Conservation (phyloP, 2,888 invertebrate genomes). For the Nemotelus nigrinus region DNA sequence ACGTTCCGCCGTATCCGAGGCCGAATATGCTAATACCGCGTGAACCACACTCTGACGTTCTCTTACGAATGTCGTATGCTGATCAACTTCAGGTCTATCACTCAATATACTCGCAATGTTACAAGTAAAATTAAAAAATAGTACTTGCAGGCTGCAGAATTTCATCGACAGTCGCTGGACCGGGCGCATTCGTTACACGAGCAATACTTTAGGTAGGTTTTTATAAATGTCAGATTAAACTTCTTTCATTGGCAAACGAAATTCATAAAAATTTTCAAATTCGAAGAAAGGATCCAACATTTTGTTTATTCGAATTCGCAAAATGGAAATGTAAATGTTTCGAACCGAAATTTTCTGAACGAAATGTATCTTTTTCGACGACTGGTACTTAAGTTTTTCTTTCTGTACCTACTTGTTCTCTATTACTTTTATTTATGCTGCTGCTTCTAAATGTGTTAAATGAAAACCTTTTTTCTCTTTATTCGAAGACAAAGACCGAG, state of each 20-base stretch:
- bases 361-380: background rate
- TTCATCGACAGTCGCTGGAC: conserved; percentile 64
- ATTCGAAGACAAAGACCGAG: conserved; percentile 52
- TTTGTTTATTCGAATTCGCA: conserved; percentile 26
- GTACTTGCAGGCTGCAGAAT: conserved; percentile 66
- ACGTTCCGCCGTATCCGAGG: conserved; percentile 66
- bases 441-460: conserved; percentile 19
- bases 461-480: conserved; percentile 45
- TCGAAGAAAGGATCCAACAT: background rate
- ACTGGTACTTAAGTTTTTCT: background rate
- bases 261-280: too few relatives aligned
- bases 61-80: conserved; percentile 65
- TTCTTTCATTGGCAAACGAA: conserved; percentile 8
- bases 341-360: conserved; percentile 37
- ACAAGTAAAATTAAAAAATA: conserved; percentile 57
- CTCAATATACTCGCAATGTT: too few relatives aligned
- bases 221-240: background rate
- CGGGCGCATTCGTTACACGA: conserved; percentile 58
- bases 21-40: conserved; percentile 66
- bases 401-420: conserved; percentile 8
- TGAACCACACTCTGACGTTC: conserved; percentile 65
- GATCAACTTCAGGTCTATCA: conserved; percentile 65
- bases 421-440: conserved; percentile 16
- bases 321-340: conserved; percentile 49
- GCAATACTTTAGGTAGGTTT: conserved; percentile 65